These are phyloP conservation scores for Ardeotis arabs DNA, from an alignment of 2,113 vertebrate species.

Conservation along the genomic window DNA sequence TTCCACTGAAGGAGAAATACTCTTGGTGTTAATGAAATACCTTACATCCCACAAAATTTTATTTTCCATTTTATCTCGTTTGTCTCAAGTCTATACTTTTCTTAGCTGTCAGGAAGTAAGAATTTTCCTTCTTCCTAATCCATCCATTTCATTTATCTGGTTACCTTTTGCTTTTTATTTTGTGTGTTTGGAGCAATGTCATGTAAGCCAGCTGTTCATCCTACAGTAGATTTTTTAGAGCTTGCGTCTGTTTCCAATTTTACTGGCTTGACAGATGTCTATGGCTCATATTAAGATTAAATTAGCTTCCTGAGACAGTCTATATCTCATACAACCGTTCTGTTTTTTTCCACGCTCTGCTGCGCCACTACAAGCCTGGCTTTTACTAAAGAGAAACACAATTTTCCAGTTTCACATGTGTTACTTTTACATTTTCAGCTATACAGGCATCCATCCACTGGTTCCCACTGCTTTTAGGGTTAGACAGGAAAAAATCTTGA, in stretches of 20 bases:
- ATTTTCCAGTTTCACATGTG: background rate
- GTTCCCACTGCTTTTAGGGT: background rate
- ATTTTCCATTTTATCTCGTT: conserved; percentile 8
- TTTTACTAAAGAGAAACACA: background rate
- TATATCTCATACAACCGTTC: background rate
- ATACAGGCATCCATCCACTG: background rate
- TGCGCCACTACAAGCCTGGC: background rate
- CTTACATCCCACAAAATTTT: background rate
- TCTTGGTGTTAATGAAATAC: background rate
- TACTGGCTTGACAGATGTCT: conserved; percentile 42
- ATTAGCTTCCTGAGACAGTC: conserved; percentile 33
- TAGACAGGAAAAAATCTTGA: background rate
- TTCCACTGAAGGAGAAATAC: background rate
- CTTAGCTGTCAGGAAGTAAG: background rate
- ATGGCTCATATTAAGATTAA: conserved; percentile 39
- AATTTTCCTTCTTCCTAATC: background rate
- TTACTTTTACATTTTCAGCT: background rate
- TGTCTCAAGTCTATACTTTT: background rate
- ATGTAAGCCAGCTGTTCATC: conserved; percentile 24
- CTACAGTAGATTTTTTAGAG: background rate
- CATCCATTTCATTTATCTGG: background rate
- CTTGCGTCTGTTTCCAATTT: background rate
- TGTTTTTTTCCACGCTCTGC: background rate
- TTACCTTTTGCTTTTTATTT: conserved; percentile 9
- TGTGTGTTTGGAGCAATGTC: background rate